These are phyloP conservation scores for Neosilurus mollespiculum DNA, from an alignment of 2,797 vertebrate species.

Conservation along the genomic window DNA sequence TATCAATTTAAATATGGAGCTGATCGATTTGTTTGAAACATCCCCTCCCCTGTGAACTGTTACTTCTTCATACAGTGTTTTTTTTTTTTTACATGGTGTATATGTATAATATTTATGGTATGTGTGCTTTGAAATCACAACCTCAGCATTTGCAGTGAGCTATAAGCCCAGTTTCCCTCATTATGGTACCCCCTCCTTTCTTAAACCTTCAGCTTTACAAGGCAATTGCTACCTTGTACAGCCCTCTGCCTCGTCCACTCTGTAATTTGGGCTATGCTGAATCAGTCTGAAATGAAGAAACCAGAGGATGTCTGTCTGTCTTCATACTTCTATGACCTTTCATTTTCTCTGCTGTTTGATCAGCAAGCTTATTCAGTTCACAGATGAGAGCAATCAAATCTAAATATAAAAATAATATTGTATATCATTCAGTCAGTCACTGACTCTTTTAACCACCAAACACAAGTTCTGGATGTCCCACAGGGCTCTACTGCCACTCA, in stretches of 20 bases:
- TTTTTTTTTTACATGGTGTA: constrained; percentile 28
- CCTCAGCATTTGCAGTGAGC: constrained; percentile 65
- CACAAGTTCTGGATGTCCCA: constrained; percentile 15
- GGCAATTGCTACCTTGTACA: constrained; percentile 59
- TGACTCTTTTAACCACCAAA: constrained; percentile 23
- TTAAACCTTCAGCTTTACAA: constrained; percentile 53
- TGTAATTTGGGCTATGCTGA: constrained; percentile 60
- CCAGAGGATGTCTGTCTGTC: constrained; percentile 64
- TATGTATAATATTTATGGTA: constrained; percentile 39
- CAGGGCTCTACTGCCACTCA: constrained; percentile 24
- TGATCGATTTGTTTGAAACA: neutral
- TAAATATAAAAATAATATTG: constrained; percentile 38
- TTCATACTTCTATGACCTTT: constrained; percentile 51
- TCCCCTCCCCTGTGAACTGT: neutral
- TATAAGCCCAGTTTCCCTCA: constrained; percentile 53
- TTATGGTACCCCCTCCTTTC: constrained; percentile 52
- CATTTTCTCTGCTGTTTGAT: constrained; percentile 51
- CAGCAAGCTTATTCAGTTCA: constrained; percentile 47
- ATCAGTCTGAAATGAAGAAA: constrained; percentile 66
- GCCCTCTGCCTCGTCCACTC: constrained; percentile 56
- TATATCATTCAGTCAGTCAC: constrained; percentile 26
- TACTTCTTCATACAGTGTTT: neutral
- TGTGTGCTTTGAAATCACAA: constrained; percentile 65
- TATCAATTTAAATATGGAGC: neutral
- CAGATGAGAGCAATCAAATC: constrained; percentile 38